Evolutionary conservation across 1,140 invertebrate species (phyloP), one percentile per base, ranked within the genome.

Genomic region (Heliconius congener): DNA sequence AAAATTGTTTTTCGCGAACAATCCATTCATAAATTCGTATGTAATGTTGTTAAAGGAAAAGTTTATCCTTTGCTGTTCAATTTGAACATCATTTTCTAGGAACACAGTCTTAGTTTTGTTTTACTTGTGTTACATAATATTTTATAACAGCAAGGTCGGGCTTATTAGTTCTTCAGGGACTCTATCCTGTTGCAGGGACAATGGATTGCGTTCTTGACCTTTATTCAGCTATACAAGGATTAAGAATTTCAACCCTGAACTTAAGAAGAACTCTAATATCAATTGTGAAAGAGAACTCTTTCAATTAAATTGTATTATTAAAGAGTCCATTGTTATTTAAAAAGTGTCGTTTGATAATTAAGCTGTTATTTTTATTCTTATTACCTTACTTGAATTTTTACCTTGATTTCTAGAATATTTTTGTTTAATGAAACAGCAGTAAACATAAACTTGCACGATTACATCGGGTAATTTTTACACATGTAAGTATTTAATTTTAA

Each of bases 171-270:
- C 71, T 66, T 74, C 46, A 72, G 75, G 23, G 73, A 71, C 46
- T 9, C 55, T 78, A 75, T 79, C 73, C 73, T 71, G 30, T 74
- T 71, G 50, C 81, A 77, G 79, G 81, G 75, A 74, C 78, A 52
- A 30, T 57, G n/a, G 71, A 72, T 60, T 27, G 46, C 71, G 74
- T 39, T 82, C 76, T 73, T 42, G 80, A 81, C 76, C 80, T 74
- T 77, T 77, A 66, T 30, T 66, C 60, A 30, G 60, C 60, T 66
- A 5, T 27, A 16, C 60, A 5, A 23, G 23, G 60, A 27, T 66
- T 66, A 6, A 66, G 27, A 66, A 27, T 66, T 66, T 66, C 27
- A 66, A 27, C 60, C 27, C 60, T 66, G 60, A 66, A 66, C 60
- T 66, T 30, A 30, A 27, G 13, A 27, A 66, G 11, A 23, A 30